These are phyloP conservation scores for Artibeus jamaicensis DNA, from an alignment of 2,797 vertebrate genomes.

Conservation along the genomic window DNA sequence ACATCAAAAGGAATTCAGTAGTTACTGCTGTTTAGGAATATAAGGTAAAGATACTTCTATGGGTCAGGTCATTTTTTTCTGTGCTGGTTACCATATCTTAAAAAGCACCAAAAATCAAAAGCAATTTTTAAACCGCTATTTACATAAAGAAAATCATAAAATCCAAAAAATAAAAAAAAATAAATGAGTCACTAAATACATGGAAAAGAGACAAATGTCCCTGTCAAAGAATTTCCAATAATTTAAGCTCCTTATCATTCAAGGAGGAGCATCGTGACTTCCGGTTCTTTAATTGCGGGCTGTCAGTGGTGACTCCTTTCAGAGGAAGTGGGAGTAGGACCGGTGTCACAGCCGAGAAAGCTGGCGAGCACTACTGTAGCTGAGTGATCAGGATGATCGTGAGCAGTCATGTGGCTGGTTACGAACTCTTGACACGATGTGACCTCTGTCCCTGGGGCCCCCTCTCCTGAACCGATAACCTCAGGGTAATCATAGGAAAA, in stretches of 20 bases:
- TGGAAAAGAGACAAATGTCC: not conserved
- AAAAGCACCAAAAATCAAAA: constrained; percentile 82
- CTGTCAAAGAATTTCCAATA: not conserved
- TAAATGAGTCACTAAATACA: not conserved
- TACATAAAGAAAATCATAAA: constrained; percentile 79
- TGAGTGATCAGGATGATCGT: not conserved
- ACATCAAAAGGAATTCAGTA: constrained; percentile 79
- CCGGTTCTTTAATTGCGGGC: not conserved
- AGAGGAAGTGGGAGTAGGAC: not conserved
- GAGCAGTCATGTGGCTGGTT: not conserved
- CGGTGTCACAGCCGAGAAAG: not conserved
- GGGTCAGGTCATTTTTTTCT: constrained; percentile 75
- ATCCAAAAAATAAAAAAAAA: no score
- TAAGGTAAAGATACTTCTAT: constrained; percentile 67
- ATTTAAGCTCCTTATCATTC: not conserved
- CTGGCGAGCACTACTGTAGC: not conserved
- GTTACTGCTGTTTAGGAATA: constrained; percentile 82
- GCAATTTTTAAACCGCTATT: constrained; percentile 78
- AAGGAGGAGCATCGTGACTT: not conserved
- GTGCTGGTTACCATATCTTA: constrained; percentile 81
- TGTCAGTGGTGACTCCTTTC: not conserved
- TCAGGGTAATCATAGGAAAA: not conserved
- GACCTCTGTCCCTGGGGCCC: not conserved
- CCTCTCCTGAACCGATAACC: no score
- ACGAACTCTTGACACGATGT: not conserved